A percentile compares a stretch with the other conserved stretches of the same genome.
Conservation (phyloP, 1,140 invertebrate species). For the Neodiprion pinetum region DNA sequence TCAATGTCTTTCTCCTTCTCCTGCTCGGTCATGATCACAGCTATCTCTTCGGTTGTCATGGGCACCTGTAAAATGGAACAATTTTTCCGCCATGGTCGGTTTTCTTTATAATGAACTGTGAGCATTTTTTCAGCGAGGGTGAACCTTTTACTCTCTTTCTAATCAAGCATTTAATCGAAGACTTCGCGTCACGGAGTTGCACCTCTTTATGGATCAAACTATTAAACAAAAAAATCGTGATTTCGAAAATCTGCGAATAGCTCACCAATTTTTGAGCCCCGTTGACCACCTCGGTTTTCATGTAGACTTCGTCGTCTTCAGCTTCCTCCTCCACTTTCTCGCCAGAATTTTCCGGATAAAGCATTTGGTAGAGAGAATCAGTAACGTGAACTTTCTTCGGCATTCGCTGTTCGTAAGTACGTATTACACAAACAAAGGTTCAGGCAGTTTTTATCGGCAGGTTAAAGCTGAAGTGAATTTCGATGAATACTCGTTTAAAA, state of each 20-base stretch:
- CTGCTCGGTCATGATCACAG: constrained; percentile 42
- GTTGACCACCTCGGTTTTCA: constrained; percentile 37
- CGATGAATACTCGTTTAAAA: too few species aligned
- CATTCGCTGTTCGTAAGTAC: constrained; percentile 20
- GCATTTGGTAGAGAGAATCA: constrained; percentile 38
- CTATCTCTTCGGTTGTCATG: constrained; percentile 34
- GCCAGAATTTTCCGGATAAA: constrained; percentile 38
- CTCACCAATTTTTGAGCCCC: constrained; percentile 38
- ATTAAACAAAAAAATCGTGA: too few species aligned
- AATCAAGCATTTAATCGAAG: too few species aligned
- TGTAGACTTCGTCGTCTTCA: constrained; percentile 36
- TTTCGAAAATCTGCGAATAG: background rate
- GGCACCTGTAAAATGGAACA: constrained; percentile 31
- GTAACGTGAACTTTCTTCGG: constrained; percentile 40
- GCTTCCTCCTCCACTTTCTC: constrained; percentile 19
- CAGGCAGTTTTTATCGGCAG: too few species aligned
- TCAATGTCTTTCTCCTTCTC: constrained; percentile 57
- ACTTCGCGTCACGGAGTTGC: too few species aligned
- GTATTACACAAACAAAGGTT: background rate
- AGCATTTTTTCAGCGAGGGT: too few species aligned
- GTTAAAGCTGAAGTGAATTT: too few species aligned
- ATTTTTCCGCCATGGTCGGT: too few species aligned
- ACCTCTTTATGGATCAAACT: too few species aligned
- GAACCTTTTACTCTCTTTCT: too few species aligned
- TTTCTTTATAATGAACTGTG: too few species aligned